Evolutionary conservation across 2,797 vertebrate genomes (phyloP).

Genomic region (Tolypeutes matacus): DNA sequence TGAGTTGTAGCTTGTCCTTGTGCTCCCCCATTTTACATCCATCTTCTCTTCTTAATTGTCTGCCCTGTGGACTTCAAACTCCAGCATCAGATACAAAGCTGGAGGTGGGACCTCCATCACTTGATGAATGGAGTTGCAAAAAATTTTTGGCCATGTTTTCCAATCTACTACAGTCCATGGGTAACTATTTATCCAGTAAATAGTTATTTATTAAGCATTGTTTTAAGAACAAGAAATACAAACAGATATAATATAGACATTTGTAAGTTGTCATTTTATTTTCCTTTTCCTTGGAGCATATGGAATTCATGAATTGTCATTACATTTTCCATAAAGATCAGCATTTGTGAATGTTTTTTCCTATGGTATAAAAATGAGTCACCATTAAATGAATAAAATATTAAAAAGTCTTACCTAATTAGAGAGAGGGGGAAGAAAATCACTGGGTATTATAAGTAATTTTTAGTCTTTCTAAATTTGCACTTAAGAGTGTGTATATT

Average conservation of each 20-base stretch:
- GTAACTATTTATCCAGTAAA: slow-evolving; percentile 22
- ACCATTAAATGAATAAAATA: slow-evolving; percentile 68
- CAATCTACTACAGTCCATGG: neutral
- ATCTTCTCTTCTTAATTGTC: neutral
- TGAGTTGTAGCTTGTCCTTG: neutral
- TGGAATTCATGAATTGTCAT: slow-evolving; percentile 35
- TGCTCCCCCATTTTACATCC: neutral
- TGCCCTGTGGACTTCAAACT: slow-evolving; percentile 39
- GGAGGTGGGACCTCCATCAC: neutral
- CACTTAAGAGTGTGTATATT: slow-evolving; percentile 39
- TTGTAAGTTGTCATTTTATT: slow-evolving; percentile 37
- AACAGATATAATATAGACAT: slow-evolving; percentile 36
- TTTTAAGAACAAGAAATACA: slow-evolving; percentile 65
- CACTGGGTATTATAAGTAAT: slow-evolving; percentile 33
- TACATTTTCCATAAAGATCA: slow-evolving; percentile 50
- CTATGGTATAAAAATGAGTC: slow-evolving; percentile 55
- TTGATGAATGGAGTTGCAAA: neutral
- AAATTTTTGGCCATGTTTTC: slow-evolving; percentile 50
- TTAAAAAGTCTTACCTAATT: slow-evolving; percentile 54
- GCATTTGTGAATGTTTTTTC: slow-evolving; percentile 58
- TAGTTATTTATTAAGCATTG: slow-evolving; percentile 10
- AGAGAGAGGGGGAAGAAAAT: slow-evolving; percentile 52
- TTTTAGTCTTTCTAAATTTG: slow-evolving; percentile 72
- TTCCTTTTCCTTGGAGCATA: slow-evolving; percentile 7
- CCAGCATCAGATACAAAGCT: neutral